Percentiles rank a stretch among this genome's conserved stretches.
These are phyloP conservation scores for Uria lomvia DNA, from an alignment of 2,113 vertebrate genomes.

Conservation along the genomic window DNA sequence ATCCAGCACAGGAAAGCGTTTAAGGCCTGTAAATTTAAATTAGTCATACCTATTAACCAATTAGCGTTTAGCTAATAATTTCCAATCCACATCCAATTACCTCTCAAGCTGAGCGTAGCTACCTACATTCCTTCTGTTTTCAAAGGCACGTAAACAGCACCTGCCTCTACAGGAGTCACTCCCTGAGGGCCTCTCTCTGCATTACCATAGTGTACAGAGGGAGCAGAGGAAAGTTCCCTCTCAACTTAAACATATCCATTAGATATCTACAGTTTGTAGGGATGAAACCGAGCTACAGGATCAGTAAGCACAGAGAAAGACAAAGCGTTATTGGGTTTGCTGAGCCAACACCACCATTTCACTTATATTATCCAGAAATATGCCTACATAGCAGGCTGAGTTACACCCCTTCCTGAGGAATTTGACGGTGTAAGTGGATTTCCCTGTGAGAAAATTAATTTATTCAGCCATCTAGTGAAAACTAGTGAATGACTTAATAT, in stretches of 20 bases:
- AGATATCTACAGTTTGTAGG: neutral
- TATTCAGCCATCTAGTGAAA: neutral
- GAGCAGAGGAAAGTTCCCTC: neutral
- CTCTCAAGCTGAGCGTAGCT: neutral
- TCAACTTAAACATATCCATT: neutral
- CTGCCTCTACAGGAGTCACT: neutral
- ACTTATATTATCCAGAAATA: rapidly evolving
- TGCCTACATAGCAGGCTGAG: neutral
- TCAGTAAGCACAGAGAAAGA: neutral
- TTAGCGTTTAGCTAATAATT: neutral
- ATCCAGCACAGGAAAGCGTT: neutral
- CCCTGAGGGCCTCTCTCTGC: neutral
- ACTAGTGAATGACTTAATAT: neutral
- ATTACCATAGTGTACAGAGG: neutral
- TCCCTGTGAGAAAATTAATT: neutral
- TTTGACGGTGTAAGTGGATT: neutral
- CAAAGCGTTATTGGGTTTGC: neutral
- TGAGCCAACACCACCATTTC: neutral
- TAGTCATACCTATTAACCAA: neutral
- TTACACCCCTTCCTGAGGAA: neutral
- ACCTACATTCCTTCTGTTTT: neutral
- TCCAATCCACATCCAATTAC: neutral
- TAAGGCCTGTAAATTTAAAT: neutral
- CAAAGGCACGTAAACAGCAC: neutral
- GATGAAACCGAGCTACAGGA: neutral